phyloP scores from a whole-genome alignment of 2,888 invertebrate genomes.

The Leptinotarsa rubiginosa region DNA sequence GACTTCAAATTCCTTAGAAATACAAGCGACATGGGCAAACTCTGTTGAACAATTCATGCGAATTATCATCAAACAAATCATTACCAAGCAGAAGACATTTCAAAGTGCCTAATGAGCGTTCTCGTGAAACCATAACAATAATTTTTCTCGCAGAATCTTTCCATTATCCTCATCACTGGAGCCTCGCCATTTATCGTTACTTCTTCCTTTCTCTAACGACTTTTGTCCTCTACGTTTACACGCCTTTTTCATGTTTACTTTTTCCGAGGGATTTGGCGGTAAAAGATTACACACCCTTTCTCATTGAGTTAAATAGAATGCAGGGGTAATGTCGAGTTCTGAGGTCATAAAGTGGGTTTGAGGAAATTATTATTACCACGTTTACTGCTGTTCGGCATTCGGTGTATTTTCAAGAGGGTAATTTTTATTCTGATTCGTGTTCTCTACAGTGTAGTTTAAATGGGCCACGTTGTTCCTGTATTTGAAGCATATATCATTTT shows the following conservation, averaged over 20 bases:
- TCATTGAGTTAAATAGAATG: constrained; percentile 20
- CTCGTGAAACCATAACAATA: constrained; percentile 13
- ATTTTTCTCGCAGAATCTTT: constrained; percentile 9
- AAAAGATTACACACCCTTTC: constrained; percentile 25
- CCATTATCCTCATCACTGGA: not conserved
- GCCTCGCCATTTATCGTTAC: constrained; percentile 11
- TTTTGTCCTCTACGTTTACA: constrained; percentile 33
- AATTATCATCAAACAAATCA: constrained; percentile 12
- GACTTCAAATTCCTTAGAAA: not conserved
- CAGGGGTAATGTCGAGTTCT: constrained; percentile 23
- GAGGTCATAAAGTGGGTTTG: not conserved
- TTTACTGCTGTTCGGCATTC: not conserved
- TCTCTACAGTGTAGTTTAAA: not conserved
- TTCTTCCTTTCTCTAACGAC: constrained; percentile 29
- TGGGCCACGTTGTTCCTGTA: too few relatives aligned
- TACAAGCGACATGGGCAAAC: not conserved
- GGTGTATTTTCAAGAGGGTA: not conserved
- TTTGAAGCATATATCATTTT: not conserved
- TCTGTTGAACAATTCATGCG: not conserved
- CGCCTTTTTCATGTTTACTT: constrained; percentile 38
- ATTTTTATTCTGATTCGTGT: not conserved
- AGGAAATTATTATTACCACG: not conserved
- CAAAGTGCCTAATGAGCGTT: constrained; percentile 10
- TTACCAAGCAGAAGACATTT: not conserved
- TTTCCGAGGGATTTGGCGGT: constrained; percentile 5